These are phyloP conservation scores for Cetoscarus ocellatus DNA, from an alignment of 2,797 vertebrate genomes.

Conservation along the genomic window DNA sequence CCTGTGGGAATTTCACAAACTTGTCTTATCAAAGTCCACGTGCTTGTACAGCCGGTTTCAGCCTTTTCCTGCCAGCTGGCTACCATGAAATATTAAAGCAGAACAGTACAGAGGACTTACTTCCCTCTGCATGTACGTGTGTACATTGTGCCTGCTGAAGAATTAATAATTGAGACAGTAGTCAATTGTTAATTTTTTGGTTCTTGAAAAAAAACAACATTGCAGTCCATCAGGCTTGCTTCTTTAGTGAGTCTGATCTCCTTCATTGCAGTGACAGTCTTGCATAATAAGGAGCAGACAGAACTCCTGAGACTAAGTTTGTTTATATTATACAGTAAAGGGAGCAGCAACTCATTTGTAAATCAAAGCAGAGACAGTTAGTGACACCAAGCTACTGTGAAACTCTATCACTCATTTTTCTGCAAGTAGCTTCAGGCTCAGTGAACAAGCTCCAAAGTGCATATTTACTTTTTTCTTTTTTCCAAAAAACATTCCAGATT, in stretches of 20 bases:
- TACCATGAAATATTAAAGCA: slow-evolving; percentile 52
- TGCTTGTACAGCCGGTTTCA: slow-evolving; percentile 18
- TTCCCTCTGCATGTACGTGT: slow-evolving; percentile 10
- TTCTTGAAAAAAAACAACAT: not conserved
- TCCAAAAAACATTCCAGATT: not conserved
- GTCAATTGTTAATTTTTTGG: slow-evolving; percentile 2
- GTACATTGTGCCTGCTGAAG: not conserved
- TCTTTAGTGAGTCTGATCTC: not conserved
- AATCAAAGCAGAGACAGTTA: slow-evolving; percentile 22
- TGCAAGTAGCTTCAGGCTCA: slow-evolving; percentile 44
- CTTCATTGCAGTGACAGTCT: not conserved
- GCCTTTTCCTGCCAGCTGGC: slow-evolving; percentile 23
- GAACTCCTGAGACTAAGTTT: not conserved
- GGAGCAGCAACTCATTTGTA: slow-evolving; percentile 31
- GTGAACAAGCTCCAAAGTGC: slow-evolving; percentile 66
- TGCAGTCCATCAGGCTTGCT: not conserved
- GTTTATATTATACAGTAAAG: slow-evolving; percentile 18
- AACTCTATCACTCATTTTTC: slow-evolving; percentile 25
- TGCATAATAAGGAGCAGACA: not conserved
- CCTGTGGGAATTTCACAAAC: slow-evolving; percentile 18
- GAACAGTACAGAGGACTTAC: slow-evolving; percentile 5
- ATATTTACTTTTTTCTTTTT: slow-evolving; percentile 40
- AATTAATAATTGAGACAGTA: slow-evolving; percentile 4
- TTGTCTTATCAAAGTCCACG: slow-evolving; percentile 17
- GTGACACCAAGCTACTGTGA: slow-evolving; percentile 10